Evolutionary conservation across 2,888 invertebrate genomes (phyloP), one percentile per base, ranked within the genome.

Genomic region (Chrysotoxum bicinctum): DNA sequence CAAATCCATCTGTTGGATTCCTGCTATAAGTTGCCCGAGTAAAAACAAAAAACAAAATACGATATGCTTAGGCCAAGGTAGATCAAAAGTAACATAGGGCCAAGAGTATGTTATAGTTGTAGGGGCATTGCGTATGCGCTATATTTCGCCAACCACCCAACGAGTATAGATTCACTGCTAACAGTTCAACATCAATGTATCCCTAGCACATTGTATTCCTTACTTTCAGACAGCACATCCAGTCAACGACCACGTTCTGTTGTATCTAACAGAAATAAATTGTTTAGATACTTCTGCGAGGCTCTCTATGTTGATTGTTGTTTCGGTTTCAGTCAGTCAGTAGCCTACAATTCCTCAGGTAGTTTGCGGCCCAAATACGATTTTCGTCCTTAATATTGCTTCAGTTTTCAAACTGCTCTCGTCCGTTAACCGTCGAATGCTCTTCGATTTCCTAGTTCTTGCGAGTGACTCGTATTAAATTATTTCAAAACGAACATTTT

Each of bases 311-410:
- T 84, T 84, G 83, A 50, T 72, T 76, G 66, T 68, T 68, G 79
- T 75, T 75, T 84, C 75, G 60, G 54, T 79, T 89, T 90, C 88
- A 89, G 89, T 90, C 89, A 89, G 90, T 90, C 89, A 89, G 88
- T 89, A 91, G 89, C 90, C 88, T 90, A 89, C 89, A 89, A 89
- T 89, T 90, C 91, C 89, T 89, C 89, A 90, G 90, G 91, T 91
- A 89, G 88, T 88, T 87, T 87, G 88, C 88, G 88, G 85, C 82
- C 87, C 87, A 85, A 75, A 66, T 45, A 56, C 66, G 37, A 35
- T 68, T 58, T 32, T 45, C 54, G 70, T 77, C 81, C 70, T 82
- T 48, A 50, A 23, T 50, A 72, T 45, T 19, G 58, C 48, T 82
- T 66, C 35, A 78, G 45, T 37, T 62, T 52, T 72, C 58, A 72